These are phyloP conservation scores for Chiloscyllium punctatum DNA, from an alignment of 2,797 vertebrate species.

Conservation along the genomic window DNA sequence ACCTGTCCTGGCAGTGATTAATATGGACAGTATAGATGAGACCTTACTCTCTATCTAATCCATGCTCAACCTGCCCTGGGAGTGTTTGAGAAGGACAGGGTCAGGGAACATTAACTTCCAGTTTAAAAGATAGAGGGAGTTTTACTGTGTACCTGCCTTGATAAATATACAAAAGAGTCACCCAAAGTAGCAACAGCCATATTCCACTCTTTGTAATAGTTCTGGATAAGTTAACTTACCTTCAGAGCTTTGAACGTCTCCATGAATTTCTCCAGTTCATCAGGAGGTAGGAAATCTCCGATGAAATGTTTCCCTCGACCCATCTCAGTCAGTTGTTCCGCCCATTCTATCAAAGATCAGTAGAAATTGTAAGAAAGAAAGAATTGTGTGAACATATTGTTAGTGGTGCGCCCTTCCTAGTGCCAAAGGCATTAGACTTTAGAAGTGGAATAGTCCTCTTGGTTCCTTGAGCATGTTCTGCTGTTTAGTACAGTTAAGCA, in stretches of 20 bases:
- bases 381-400: not conserved
- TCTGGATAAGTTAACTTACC: slow-evolving; percentile 54
- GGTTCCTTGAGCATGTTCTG: not conserved
- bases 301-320: slow-evolving; percentile 97
- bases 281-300: slow-evolving; percentile 89
- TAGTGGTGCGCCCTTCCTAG: not conserved
- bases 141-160: not conserved
- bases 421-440: not conserved
- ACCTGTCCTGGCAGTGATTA: not conserved
- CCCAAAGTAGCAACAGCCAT: not conserved
- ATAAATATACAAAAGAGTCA: not conserved
- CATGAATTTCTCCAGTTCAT: slow-evolving; percentile 98
- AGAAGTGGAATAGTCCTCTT: not conserved
- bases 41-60: not conserved
- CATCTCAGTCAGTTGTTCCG: slow-evolving; percentile 95
- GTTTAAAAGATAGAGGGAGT: not conserved
- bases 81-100: no score
- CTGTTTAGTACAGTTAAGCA: not conserved
- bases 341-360: slow-evolving; percentile 74
- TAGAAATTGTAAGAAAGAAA: not conserved
- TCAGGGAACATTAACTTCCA: not conserved
- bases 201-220: not conserved
- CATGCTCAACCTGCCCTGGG: not conserved
- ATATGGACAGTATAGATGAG: no score
- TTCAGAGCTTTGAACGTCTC: slow-evolving; percentile 96